Percentiles rank a stretch among this genome's conserved stretches.
Conservation (phyloP, 2,888 invertebrate species). For the Xestia rhomboidea region DNA sequence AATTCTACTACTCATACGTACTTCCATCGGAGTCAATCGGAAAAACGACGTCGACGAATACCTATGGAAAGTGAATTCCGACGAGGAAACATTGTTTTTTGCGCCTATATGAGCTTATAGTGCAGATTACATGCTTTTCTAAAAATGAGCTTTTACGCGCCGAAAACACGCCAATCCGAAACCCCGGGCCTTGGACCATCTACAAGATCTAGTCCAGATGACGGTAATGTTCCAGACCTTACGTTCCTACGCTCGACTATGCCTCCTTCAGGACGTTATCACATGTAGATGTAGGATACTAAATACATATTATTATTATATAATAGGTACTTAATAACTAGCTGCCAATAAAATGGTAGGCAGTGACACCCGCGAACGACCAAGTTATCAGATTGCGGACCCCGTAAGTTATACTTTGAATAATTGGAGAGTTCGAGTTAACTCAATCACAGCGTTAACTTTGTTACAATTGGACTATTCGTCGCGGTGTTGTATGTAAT, state of each 20-base stretch:
- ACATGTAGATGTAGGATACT: not conserved
- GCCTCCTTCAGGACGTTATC: not conserved
- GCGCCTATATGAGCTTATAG: not conserved
- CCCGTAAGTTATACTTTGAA: conserved; percentile 60
- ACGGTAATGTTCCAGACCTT: no score
- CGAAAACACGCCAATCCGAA: not conserved
- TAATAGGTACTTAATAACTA: not conserved
- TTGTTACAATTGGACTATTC: conserved; percentile 64
- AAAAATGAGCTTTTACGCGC: not conserved
- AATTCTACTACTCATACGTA: no score
- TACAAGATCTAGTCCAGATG: no score
- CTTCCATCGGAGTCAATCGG: not conserved
- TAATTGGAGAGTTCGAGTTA: conserved; percentile 61
- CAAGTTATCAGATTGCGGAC: conserved; percentile 45
- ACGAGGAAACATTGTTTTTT: not conserved
- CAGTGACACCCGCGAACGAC: conserved; percentile 28
- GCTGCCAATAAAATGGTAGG: conserved; percentile 12
- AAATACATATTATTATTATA: not conserved
- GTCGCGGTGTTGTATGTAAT: conserved; percentile 63
- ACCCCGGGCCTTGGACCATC: not conserved
- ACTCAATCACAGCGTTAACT: conserved; percentile 66
- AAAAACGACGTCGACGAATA: no score
- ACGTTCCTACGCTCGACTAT: not conserved
- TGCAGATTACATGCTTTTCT: not conserved
- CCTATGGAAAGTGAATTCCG: no score